A percentile compares a stretch with the other conserved stretches of the same genome.
Evolutionary conservation across 2,797 vertebrate species (phyloP).

Genomic region (Gila robusta): DNA sequence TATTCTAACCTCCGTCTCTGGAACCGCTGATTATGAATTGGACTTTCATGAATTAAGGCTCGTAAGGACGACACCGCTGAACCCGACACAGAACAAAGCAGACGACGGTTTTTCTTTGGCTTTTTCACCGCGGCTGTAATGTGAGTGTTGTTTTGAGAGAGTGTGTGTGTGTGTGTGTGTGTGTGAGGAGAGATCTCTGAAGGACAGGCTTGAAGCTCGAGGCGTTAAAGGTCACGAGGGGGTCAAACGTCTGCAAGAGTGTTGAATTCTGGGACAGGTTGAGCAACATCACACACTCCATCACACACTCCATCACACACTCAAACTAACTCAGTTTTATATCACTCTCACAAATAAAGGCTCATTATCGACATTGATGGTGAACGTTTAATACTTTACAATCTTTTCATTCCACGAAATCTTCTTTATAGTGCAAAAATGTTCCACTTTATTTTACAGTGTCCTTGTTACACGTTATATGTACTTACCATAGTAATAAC

Average conservation of each 20-base stretch:
- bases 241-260: background rate
- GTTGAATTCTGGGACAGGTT: constrained; percentile 9
- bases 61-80: no score
- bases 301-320: no score
- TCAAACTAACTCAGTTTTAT: background rate
- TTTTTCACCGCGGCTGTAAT: constrained; percentile 56
- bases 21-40: constrained; percentile 74
- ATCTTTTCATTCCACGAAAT: background rate
- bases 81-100: constrained; percentile 67
- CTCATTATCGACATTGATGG: background rate
- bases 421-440: background rate
- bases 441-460: no score
- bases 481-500: no score
- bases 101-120: constrained; percentile 41
- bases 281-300: background rate
- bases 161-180: constrained; percentile 67
- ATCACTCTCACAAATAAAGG: background rate
- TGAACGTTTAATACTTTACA: background rate
- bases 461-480: no score
- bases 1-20: constrained; percentile 76
- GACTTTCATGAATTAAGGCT: constrained; percentile 69
- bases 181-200: constrained; percentile 66
- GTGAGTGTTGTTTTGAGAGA: constrained; percentile 57
- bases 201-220: constrained; percentile 62
- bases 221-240: constrained; percentile 40